phyloP scores from a whole-genome alignment of 2,797 vertebrate genomes.

The Lophotriccus pileatus region DNA sequence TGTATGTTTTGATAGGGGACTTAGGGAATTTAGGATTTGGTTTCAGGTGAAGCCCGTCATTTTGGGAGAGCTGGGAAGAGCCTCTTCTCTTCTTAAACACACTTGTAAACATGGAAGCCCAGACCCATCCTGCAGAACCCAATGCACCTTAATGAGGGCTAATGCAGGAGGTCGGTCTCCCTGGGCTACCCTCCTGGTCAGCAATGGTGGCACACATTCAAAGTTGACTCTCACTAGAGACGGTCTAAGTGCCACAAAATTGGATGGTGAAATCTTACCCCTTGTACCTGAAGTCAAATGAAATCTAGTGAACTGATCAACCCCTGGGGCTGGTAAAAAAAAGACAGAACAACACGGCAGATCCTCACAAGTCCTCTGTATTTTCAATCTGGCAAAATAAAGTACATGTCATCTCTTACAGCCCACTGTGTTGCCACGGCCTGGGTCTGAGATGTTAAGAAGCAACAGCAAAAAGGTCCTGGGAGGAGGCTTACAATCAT shows the following conservation, averaged over 20 bases:
- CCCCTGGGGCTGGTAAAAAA: background rate
- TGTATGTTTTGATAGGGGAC: background rate
- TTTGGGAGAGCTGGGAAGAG: background rate
- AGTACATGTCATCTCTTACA: background rate
- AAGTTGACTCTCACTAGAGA: background rate
- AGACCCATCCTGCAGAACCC: background rate
- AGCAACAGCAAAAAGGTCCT: background rate
- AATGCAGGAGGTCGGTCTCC: background rate
- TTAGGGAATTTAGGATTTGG: background rate
- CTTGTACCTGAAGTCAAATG: background rate
- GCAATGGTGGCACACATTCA: background rate
- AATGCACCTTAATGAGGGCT: background rate
- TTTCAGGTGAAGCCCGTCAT: background rate
- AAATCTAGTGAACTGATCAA: background rate
- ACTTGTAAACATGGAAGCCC: background rate
- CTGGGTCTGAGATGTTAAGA: background rate
- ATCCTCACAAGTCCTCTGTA: background rate
- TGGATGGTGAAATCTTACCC: background rate
- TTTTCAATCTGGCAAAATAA: background rate
- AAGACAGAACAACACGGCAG: background rate
- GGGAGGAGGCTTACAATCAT: background rate
- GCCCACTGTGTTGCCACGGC: fast-evolving
- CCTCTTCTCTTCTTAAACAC: background rate
- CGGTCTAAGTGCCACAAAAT: background rate
- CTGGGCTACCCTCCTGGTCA: background rate